Conservation (phyloP, 92 coral and sea anemone species). For the Paramuricea clavata region DNA sequence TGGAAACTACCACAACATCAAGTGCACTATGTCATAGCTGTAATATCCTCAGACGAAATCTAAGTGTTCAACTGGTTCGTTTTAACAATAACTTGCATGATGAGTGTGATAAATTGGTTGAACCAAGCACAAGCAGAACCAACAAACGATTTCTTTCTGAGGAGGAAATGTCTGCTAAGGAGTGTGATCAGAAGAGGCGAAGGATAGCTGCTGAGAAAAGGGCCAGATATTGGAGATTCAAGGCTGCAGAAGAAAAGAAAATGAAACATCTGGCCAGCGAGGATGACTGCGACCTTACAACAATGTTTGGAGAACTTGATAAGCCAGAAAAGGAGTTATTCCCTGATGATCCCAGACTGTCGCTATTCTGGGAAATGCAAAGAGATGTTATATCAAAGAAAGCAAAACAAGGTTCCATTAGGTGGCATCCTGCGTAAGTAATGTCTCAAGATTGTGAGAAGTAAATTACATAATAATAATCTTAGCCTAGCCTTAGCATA, state of each 20-base stretch:
- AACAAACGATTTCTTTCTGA: conserved; percentile 30
- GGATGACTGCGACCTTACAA: not conserved
- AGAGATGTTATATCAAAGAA: not conserved
- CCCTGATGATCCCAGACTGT: not conserved
- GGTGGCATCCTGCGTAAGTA: conserved; percentile 29
- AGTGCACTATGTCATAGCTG: conserved; percentile 15
- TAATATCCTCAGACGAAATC: conserved; percentile 13
- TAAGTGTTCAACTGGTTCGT: conserved; percentile 32
- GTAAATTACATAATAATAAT: not conserved
- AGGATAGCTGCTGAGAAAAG: conserved; percentile 30
- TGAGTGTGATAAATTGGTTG: not conserved
- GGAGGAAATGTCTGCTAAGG: conserved; percentile 2
- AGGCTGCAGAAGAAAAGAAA: conserved; percentile 42
- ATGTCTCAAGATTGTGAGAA: not conserved
- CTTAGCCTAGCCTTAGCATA: no score
- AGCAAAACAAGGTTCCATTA: not conserved
- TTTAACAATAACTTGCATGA: not conserved
- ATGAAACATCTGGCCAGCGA: conserved; percentile 8
- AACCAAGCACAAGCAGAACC: conserved; percentile 17
- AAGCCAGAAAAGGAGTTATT: not conserved
- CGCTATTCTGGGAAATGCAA: conserved; percentile 21
- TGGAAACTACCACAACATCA: not conserved
- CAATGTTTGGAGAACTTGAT: conserved; percentile 8
- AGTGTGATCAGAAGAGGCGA: conserved; percentile 10
- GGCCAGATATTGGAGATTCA: conserved; percentile 27